Percentiles rank a stretch among this genome's conserved stretches.
These are phyloP conservation scores for Emberiza fucata DNA, from an alignment of 2,113 vertebrate species.

Conservation along the genomic window DNA sequence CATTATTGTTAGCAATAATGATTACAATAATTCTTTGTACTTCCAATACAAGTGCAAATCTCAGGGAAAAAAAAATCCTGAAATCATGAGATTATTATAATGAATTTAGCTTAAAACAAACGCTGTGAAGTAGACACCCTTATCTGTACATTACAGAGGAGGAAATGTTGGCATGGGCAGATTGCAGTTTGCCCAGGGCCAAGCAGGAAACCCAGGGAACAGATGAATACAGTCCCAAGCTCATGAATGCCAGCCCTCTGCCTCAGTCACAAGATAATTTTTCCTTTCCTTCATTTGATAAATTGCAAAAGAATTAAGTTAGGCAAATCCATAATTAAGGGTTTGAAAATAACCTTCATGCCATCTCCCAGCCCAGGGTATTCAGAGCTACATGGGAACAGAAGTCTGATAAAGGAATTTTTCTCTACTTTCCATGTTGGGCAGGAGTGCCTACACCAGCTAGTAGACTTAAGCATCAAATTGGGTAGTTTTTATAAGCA, in stretches of 20 bases:
- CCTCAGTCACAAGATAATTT: slow-evolving; percentile 18
- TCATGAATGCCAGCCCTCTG: not conserved
- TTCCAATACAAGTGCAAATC: not conserved
- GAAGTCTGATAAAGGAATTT: not conserved
- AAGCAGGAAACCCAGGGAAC: not conserved
- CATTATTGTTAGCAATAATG: not conserved
- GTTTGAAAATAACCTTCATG: not conserved
- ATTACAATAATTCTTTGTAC: slow-evolving; percentile 6
- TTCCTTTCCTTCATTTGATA: not conserved
- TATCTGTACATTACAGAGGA: slow-evolving; percentile 13
- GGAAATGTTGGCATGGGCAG: slow-evolving; percentile 13
- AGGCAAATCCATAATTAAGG: not conserved
- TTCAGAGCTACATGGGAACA: not conserved
- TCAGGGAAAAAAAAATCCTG: not conserved
- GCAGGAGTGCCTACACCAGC: not conserved
- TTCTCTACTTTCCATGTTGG: not conserved
- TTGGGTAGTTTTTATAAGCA: not conserved
- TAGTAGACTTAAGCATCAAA: not conserved
- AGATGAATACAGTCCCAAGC: not conserved
- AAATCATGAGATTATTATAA: not conserved
- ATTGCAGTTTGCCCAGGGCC: not conserved
- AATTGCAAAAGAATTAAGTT: not conserved
- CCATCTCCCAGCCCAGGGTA: not conserved
- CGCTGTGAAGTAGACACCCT: not conserved
- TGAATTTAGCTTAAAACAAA: not conserved